These are phyloP conservation scores for Babylonia areolata DNA, from an alignment of 1,140 invertebrate species.

Conservation along the genomic window DNA sequence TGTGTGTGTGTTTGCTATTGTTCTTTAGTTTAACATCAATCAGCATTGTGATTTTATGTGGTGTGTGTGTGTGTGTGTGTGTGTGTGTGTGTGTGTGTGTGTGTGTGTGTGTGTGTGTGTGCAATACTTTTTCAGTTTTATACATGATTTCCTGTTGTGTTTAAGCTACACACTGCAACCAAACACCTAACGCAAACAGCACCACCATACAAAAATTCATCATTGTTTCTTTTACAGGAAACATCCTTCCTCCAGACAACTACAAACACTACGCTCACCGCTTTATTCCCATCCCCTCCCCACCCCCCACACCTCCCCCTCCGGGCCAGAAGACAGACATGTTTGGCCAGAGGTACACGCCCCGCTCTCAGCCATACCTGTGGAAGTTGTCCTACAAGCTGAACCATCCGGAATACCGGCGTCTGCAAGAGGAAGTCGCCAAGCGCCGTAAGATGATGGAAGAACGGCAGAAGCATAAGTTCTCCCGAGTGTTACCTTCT, in stretches of 20 bases:
- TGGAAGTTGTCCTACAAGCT: conserved; percentile 72
- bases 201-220: too few species aligned
- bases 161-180: too few species aligned
- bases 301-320: conserved; percentile 60
- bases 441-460: conserved; percentile 53
- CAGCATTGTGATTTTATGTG: too few species aligned
- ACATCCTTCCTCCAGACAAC: conserved; percentile 73
- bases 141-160: too few species aligned
- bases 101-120: neutral
- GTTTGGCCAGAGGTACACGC: conserved; percentile 64
- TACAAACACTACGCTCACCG: conserved; percentile 71
- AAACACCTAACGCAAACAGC: too few species aligned
- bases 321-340: conserved; percentile 63
- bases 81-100: neutral
- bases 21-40: too few species aligned
- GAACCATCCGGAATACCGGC: conserved; percentile 67
- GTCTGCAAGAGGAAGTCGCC: conserved; percentile 61
- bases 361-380: conserved; percentile 60
- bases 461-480: conserved; percentile 45
- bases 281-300: conserved; percentile 59
- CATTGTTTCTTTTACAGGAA: conserved; percentile 53
- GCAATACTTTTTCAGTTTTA: too few species aligned
- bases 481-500: conserved; percentile 47
- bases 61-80: too few species aligned
- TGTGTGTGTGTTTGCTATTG: too few species aligned